phyloP scores from a whole-genome alignment of 1,140 invertebrate species.

The Holcopasites calliopsidis region DNA sequence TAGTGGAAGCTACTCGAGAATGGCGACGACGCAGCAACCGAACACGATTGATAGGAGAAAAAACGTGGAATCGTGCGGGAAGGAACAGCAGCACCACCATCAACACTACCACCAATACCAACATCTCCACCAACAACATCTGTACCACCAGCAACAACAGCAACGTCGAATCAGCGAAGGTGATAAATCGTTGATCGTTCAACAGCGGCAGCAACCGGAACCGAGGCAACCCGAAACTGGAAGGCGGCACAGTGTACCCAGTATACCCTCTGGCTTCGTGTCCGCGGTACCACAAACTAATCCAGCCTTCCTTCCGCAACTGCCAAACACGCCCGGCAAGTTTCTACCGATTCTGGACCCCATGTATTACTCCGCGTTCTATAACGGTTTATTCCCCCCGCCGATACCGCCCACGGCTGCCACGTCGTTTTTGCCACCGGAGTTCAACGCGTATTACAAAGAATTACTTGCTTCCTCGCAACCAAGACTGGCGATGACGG shows the following conservation, averaged over 20 bases:
- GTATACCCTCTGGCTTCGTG: conserved; percentile 68
- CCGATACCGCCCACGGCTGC: conserved; percentile 63
- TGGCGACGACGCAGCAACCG: conserved; percentile 53
- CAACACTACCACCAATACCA: conserved; percentile 42
- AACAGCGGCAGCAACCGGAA: conserved; percentile 54
- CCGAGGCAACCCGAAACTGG: conserved; percentile 48
- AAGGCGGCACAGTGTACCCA: conserved; percentile 72
- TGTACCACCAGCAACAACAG: conserved; percentile 48
- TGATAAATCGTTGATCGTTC: conserved; percentile 61
- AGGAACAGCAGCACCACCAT: conserved; percentile 56
- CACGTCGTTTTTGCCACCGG: conserved; percentile 71
- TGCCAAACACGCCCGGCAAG: conserved; percentile 71
- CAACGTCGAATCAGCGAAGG: conserved; percentile 65
- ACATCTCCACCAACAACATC: conserved; percentile 53
- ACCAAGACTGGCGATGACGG: conserved; percentile 73
- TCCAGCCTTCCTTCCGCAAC: conserved; percentile 65
- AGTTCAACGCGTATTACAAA: conserved; percentile 77
- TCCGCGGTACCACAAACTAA: conserved; percentile 60
- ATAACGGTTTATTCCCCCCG: conserved; percentile 75
- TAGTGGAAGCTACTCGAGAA: conserved; percentile 57
- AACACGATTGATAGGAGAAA: conserved; percentile 73
- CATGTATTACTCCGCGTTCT: conserved; percentile 76
- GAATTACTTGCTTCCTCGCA: conserved; percentile 75
- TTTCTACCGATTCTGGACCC: conserved; percentile 76
- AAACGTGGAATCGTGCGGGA: conserved; percentile 39